A percentile compares a stretch with the other conserved stretches of the same genome.
These are phyloP conservation scores for Semibalanus balanoides DNA, from an alignment of 1,140 invertebrate species.

Conservation along the genomic window DNA sequence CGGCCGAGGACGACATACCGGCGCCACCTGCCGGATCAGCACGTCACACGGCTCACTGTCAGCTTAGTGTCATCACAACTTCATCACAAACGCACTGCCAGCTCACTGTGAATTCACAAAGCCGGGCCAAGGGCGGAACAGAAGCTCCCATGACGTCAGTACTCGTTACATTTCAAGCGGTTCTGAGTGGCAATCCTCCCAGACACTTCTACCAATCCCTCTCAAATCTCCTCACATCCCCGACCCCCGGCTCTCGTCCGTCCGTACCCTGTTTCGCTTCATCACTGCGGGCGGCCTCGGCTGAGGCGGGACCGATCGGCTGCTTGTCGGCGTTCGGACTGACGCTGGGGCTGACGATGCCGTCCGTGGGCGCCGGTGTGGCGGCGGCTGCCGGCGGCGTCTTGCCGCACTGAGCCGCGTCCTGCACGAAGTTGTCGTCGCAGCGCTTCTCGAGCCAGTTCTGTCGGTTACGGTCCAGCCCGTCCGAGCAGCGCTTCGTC, in stretches of 20 bases:
- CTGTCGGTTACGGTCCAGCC: slow-evolving; percentile 73
- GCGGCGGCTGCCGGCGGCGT: slow-evolving; percentile 18
- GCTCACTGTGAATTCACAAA: no score
- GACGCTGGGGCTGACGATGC: slow-evolving; percentile 11
- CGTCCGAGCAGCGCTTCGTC: slow-evolving; percentile 66
- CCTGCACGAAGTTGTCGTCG: slow-evolving; percentile 36
- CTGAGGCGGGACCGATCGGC: not conserved
- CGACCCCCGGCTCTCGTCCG: no score
- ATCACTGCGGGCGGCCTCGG: not conserved
- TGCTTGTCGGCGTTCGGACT: slow-evolving; percentile 7
- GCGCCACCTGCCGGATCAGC: not conserved
- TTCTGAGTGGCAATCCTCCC: no score
- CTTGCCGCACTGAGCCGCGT: slow-evolving; percentile 31
- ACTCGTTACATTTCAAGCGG: no score
- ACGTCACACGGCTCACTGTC: no score
- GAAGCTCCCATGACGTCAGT: no score
- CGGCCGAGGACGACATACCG: not conserved
- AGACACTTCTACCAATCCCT: no score
- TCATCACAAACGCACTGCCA: no score
- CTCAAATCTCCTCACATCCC: no score
- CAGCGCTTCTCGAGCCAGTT: slow-evolving; percentile 72
- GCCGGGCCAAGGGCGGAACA: no score
- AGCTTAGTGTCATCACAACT: no score
- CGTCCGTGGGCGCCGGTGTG: slow-evolving; percentile 5
- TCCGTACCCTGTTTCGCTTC: not conserved